These are phyloP conservation scores for Metridium senile DNA, from an alignment of 92 coral and sea anemone genomes.

Conservation along the genomic window DNA sequence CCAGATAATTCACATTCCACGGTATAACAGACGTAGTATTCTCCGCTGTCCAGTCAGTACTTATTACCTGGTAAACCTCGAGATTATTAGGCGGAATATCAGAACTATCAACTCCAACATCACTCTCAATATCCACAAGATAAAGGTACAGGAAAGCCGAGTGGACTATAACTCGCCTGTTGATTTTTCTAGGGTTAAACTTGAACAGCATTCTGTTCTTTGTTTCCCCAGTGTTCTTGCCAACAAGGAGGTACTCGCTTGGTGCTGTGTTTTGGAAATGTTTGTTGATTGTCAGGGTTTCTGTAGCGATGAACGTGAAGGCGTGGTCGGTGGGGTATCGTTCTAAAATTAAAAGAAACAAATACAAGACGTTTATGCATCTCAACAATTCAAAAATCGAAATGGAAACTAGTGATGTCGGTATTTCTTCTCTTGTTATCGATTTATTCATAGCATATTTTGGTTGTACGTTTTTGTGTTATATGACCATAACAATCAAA, in stretches of 20 bases:
- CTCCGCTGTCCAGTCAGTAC: slow-evolving; percentile 82
- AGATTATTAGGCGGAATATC: slow-evolving; percentile 65
- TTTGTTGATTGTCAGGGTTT: slow-evolving; percentile 62
- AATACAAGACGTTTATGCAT: no score
- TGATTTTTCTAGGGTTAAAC: slow-evolving; percentile 71
- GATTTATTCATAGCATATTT: no score
- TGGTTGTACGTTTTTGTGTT: no score
- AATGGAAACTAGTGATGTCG: no score
- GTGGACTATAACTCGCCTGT: slow-evolving; percentile 69
- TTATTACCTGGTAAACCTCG: slow-evolving; percentile 80
- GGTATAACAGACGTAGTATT: slow-evolving; percentile 90
- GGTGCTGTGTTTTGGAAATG: slow-evolving; percentile 51
- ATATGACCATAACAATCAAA: no score
- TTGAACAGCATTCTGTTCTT: slow-evolving; percentile 83
- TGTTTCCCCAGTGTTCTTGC: slow-evolving; percentile 58
- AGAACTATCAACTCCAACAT: slow-evolving; percentile 35
- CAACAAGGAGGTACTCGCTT: slow-evolving; percentile 70
- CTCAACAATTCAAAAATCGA: no score
- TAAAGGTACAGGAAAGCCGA: slow-evolving; percentile 78
- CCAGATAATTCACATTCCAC: slow-evolving; percentile 89
- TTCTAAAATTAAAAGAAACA: slow-evolving; percentile 42
- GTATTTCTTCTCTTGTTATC: no score
- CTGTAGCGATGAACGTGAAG: slow-evolving; percentile 54
- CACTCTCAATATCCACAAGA: slow-evolving; percentile 55
- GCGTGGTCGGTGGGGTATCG: slow-evolving; percentile 61